Evolutionary conservation across 2,888 invertebrate species (phyloP).

Genomic region (Epirrhoe alternata): DNA sequence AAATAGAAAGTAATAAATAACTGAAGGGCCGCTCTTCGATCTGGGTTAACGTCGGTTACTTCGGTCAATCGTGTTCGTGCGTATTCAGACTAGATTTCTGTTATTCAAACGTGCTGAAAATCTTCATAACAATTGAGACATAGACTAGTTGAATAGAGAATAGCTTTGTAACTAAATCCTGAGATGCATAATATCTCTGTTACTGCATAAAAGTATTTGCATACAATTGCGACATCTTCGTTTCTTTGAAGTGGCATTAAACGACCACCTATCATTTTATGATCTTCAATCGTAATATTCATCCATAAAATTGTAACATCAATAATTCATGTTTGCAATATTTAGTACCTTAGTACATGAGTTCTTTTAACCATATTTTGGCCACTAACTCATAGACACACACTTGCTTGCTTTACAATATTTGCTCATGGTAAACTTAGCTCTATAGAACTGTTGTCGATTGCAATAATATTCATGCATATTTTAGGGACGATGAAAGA

Average conservation of each 20-base stretch:
- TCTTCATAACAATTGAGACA: slow-evolving; percentile 1
- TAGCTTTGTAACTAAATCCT: neutral
- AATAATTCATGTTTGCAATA: slow-evolving; percentile 37
- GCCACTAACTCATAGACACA: neutral
- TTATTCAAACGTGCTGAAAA: slow-evolving; percentile 11
- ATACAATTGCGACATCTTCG: slow-evolving; percentile 56
- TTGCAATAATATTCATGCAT: neutral
- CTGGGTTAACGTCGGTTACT: slow-evolving; percentile 67
- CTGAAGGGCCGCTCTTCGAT: slow-evolving; percentile 79
- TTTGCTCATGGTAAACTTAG: neutral
- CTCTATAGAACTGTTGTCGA: neutral
- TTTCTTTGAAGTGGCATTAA: slow-evolving; percentile 45
- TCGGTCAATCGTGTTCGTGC: slow-evolving; percentile 48
- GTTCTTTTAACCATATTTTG: too few relatives aligned
- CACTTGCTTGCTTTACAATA: slow-evolving; percentile 1
- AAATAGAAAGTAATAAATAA: slow-evolving; percentile 83
- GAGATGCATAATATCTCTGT: slow-evolving; percentile 29
- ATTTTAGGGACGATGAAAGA: neutral
- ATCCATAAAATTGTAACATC: slow-evolving; percentile 36
- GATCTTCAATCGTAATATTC: slow-evolving; percentile 38
- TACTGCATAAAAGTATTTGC: slow-evolving; percentile 47
- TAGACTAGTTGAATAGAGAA: neutral
- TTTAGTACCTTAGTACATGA: too few relatives aligned
- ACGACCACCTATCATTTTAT: slow-evolving; percentile 39
- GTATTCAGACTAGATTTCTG: slow-evolving; percentile 29